A percentile compares a stretch with the other conserved stretches of the same genome.
Conservation (phyloP, 2,888 invertebrate species). For the Proisotoma minuta region DNA sequence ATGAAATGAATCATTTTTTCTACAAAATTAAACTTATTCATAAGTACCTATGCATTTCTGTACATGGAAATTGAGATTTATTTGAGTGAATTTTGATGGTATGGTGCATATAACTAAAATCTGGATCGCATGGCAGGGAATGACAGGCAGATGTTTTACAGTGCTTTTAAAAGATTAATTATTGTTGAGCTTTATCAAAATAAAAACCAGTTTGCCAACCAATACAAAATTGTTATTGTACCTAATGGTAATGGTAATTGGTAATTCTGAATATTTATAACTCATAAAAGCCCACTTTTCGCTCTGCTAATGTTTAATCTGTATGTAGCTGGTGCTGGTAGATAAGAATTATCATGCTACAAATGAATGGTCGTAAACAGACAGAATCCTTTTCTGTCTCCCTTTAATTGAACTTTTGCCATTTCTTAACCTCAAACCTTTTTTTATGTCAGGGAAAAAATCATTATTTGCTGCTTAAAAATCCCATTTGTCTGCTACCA, state of each 20-base stretch:
- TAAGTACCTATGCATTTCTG: too few species aligned
- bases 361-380: slow-evolving; percentile 1
- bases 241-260: background rate
- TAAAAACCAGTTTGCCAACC: slow-evolving; percentile 5
- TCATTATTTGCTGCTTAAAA: too few species aligned
- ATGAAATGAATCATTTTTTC: slow-evolving; percentile 5
- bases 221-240: background rate
- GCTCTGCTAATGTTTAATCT: background rate
- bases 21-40: too few species aligned
- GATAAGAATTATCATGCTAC: background rate
- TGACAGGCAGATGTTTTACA: slow-evolving; percentile 3
- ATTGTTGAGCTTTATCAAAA: slow-evolving; percentile 2
- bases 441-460: too few species aligned
- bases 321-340: too few species aligned
- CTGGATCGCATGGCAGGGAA: background rate
- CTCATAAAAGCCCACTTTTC: slow-evolving; percentile 1
- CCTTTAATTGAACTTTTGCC: too few species aligned
- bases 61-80: too few species aligned
- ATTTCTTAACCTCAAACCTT: too few species aligned
- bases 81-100: too few species aligned
- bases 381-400: too few species aligned
- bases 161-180: slow-evolving; percentile 6
- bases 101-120: too few species aligned
- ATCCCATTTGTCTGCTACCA: too few species aligned
- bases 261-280: slow-evolving; percentile 5